Base-by-base conservation (phyloP, 2,797 vertebrate species). In the Podarcis lilfordi region DNA sequence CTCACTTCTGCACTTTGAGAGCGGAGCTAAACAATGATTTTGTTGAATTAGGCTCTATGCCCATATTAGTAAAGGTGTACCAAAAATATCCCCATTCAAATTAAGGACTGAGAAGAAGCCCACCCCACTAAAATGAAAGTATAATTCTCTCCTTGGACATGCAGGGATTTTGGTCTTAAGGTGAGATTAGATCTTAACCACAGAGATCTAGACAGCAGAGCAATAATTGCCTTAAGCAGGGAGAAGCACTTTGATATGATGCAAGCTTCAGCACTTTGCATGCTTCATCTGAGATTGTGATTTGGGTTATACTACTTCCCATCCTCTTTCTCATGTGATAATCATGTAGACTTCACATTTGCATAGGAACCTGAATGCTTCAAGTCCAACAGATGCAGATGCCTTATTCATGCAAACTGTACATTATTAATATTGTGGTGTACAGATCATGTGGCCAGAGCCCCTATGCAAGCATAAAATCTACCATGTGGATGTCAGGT, bases 281-380 rank as follows among this genome's bases (percentile, higher is more conserved):
- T 27, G 32, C 19, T 40, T 45, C n/a, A 81, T 7, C 2, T 32
- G 50, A 35, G 32, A 71, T 37, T 59, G n/a, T 21, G 32, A 59
- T 59, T 40, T 40, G 45, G 32, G 40, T 21, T 72, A 11, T n/a
- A n/a, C 17, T 43, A 0, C 29, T 23, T 50, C 21, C 29, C 50
- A 79, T 5, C 43, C 37, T 23, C 4, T 37, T 75, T 9, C 1
- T 64, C 35, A 81, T 10, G 5, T 59, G 45, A 43, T 72, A 59
- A 79, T 80, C 2, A 66, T 88, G 87, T 2, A 4, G 72, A 77
- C n/a, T 92, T 35, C 2, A 91, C 0, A 68, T 86, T 80, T 86
- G 71, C 74, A 35, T 76, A 64, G 5, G 32, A 84, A 76, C 64
- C 2, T 1, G 21, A 8, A 55, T 15, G 64, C 77, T 71, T 69